Conservation (phyloP, 2,113 vertebrate genomes). For the Leptosomus discolor region DNA sequence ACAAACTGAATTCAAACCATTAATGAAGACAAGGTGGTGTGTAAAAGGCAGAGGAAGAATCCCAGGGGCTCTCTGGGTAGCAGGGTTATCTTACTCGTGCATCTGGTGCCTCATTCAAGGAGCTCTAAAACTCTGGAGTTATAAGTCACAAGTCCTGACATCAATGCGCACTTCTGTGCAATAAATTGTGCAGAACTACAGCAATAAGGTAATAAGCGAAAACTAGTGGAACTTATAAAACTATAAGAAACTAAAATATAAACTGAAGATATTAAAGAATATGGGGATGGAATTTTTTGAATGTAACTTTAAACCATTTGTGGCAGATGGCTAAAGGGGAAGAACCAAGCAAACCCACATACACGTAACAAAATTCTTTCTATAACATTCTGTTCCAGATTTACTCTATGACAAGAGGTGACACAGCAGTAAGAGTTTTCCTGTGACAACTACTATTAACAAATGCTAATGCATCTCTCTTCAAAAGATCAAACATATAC, state of each 20-base stretch:
- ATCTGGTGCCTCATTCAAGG: conserved; percentile 7
- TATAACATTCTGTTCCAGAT: neutral
- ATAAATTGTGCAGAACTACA: neutral
- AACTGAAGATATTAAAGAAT: neutral
- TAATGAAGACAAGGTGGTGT: neutral
- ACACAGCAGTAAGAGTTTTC: neutral
- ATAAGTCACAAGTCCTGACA: neutral
- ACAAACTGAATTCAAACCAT: conserved; percentile 36
- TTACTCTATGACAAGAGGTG: neutral
- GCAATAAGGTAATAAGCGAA: neutral
- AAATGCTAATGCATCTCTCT: neutral
- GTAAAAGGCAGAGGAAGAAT: neutral
- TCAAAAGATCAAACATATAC: neutral
- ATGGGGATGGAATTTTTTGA: neutral
- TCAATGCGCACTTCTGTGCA: neutral
- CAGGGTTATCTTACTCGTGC: conserved; percentile 8
- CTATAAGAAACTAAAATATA: neutral
- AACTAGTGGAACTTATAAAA: neutral
- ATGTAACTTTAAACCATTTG: neutral
- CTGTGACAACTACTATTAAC: neutral
- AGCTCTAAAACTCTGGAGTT: neutral
- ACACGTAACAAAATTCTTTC: neutral
- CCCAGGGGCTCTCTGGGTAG: neutral
- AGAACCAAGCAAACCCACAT: neutral
- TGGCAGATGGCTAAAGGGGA: neutral